Evolutionary conservation across 2,888 invertebrate species (phyloP).

Genomic region (Euzophera pinguis): DNA sequence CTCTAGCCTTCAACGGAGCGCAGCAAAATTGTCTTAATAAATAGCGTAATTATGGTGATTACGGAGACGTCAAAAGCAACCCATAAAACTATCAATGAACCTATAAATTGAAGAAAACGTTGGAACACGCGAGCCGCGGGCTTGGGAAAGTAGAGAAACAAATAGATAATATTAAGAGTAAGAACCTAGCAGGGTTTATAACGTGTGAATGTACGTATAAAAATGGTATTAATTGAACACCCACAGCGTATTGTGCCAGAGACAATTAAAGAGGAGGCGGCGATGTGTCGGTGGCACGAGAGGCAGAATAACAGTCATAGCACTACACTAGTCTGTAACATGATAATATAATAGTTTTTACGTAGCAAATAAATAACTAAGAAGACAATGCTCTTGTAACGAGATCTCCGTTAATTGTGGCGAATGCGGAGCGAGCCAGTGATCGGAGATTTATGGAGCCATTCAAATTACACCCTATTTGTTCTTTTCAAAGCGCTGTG

Average conservation of each 20-base stretch:
- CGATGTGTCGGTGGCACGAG: conserved; percentile 62
- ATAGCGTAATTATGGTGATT: conserved; percentile 56
- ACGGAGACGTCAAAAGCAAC: conserved; percentile 48
- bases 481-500: conserved; percentile 42
- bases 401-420: conserved; percentile 72
- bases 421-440: conserved; percentile 54
- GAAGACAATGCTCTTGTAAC: conserved; percentile 73
- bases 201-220: conserved; percentile 61
- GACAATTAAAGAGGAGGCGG: conserved; percentile 55
- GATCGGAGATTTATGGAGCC: conserved; percentile 65
- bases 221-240: conserved; percentile 61
- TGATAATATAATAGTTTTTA: conserved; percentile 72
- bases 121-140: conserved; percentile 44
- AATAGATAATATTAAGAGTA: conserved; percentile 47
- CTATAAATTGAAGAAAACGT: conserved; percentile 58
- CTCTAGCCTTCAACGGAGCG: conserved; percentile 30
- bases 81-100: conserved; percentile 61
- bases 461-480: conserved; percentile 65
- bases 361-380: conserved; percentile 72
- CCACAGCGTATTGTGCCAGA: conserved; percentile 47
- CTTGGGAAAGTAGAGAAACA: conserved; percentile 54
- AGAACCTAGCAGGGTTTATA: conserved; percentile 39
- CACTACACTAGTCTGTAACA: conserved; percentile 40
- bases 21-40: conserved; percentile 46
- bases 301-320: conserved; percentile 44